Base-by-base conservation (phyloP, 2,113 vertebrate species). In the Melanerpes aurifrons region DNA sequence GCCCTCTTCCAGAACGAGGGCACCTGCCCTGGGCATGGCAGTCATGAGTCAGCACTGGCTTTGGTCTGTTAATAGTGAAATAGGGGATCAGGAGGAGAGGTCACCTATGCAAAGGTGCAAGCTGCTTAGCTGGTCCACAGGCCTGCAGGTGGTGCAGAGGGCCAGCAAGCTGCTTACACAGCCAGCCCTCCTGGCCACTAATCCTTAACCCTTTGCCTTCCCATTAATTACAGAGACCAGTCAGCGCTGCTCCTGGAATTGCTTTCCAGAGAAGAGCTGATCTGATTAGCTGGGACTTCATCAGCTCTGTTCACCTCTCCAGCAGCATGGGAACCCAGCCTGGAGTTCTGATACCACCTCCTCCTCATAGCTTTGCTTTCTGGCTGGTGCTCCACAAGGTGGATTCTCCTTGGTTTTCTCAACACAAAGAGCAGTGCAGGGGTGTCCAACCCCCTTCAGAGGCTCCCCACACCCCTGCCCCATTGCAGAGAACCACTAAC, bases 21-120 rank as follows among this genome's bases (percentile, higher is more conserved):
- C 32, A 31, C 21, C 32, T 37, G 26, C 47, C 47, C 22, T 1
- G n/a, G 12, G 56, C 43, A 22, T 12, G 2, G 0, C 0, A 0
- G 7, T 8, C 2, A 0, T 8, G 59, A 20, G 10, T 2, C 69
- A 19, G 26, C 14, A 3, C 20, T 3, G 68, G 7, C 0, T 59
- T 40, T 10, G 40, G 5, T 6, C 22, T 35, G 1, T 53, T 5
- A 1, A 18, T 5, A 10, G 5, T 50, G 32, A 37, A 16, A 47
- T 5, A 12, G 13, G 12, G 50, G 40, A 29, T 58, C 54, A 9
- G 48, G 48, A 83, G 47, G 20, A 68, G 37, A 79, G 56, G 37
- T 58, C 59, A 19, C 50, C 75, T 9, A 0, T 1, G 16, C 67
- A 7, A 48, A 21, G 26, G 48, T 62, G n/a, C 28, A 7, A 29